Evolutionary conservation across 1,140 invertebrate species (phyloP), one percentile per base, ranked within the genome.

Genomic region (Mycetomoellerius zeteki): DNA sequence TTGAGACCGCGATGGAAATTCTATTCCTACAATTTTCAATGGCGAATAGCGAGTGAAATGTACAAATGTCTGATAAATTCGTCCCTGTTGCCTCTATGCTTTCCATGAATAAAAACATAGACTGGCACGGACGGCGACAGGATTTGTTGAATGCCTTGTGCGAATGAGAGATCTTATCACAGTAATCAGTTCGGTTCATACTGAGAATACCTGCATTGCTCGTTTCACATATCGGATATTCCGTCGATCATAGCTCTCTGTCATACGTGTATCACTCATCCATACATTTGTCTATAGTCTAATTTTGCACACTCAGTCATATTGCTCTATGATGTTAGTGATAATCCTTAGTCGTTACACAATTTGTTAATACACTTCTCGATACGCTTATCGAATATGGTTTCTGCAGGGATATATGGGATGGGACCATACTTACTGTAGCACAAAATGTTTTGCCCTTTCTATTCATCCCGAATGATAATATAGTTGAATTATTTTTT

Each of bases 221-320:
- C 24, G 8, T 80, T 54, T 58, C 8, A 43, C 64, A 56, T 72
- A 78, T 86, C 52, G 27, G 24, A 54, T 73, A 56, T 14, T 73
- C n/a, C 16, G 37, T 80, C 75, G 27, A 72, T 80, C 56, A 62
- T 78, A 37, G 24, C 27, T 50, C 19, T 76, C 64, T 52, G 12
- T 52, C 43, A 47, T 56, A 47, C 65, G 52, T 19, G 50, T 85
- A 71, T 6, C 52, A 72, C 21, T 76, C 64, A 58, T 62, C 64
- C 76, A 86, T 78, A 86, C 50, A 58, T 75, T 81, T 67, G 47
- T 67, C 37, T 85, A 73, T 78, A 85, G 52, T 85, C 30, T 89
- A 75, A 65, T 89, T 86, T 86, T 89, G 67, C 67, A 89, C 52
- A 86, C 52, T 80, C 73, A 86, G 50, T 73, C 75, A 67, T 81